These are phyloP conservation scores for Apogon talboti DNA, from an alignment of 2,797 vertebrate genomes.

Conservation along the genomic window DNA sequence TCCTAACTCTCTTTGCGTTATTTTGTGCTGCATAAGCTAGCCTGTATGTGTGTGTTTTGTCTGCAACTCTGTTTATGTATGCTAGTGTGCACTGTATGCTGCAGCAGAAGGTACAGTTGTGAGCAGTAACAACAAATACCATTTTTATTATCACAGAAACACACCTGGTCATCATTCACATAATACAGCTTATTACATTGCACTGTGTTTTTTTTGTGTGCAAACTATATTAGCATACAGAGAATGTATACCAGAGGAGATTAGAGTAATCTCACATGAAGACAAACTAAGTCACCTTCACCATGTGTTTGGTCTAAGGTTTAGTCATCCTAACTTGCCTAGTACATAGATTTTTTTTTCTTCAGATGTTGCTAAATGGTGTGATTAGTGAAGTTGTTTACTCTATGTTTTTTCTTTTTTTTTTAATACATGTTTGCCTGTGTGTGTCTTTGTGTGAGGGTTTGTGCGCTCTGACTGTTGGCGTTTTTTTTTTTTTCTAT, in stretches of 20 bases:
- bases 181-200: not conserved
- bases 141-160: constrained; percentile 12
- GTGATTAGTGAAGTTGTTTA: constrained; percentile 65
- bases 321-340: constrained; percentile 37
- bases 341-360: constrained; percentile 40
- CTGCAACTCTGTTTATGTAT: constrained; percentile 1
- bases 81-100: not conserved
- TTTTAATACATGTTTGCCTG: constrained; percentile 35
- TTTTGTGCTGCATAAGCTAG: constrained; percentile 6
- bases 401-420: constrained; percentile 35
- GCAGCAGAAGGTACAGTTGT: constrained; percentile 20
- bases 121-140: constrained; percentile 22
- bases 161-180: constrained; percentile 31
- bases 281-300: constrained; percentile 48
- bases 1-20: constrained; percentile 18
- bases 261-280: constrained; percentile 51
- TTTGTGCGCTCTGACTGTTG: constrained; percentile 41
- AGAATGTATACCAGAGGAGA: constrained; percentile 21
- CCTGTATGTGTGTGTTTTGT: not conserved
- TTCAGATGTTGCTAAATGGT: constrained; percentile 63
- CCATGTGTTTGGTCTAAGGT: constrained; percentile 31
- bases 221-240: constrained; percentile 36
- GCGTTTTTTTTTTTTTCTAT: constrained; percentile 39
- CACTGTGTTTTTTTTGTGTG: constrained; percentile 22
- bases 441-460: constrained; percentile 20